Evolutionary conservation across 2,888 invertebrate genomes (phyloP), one percentile per base, ranked within the genome.

Genomic region (Drosophila atripex): DNA sequence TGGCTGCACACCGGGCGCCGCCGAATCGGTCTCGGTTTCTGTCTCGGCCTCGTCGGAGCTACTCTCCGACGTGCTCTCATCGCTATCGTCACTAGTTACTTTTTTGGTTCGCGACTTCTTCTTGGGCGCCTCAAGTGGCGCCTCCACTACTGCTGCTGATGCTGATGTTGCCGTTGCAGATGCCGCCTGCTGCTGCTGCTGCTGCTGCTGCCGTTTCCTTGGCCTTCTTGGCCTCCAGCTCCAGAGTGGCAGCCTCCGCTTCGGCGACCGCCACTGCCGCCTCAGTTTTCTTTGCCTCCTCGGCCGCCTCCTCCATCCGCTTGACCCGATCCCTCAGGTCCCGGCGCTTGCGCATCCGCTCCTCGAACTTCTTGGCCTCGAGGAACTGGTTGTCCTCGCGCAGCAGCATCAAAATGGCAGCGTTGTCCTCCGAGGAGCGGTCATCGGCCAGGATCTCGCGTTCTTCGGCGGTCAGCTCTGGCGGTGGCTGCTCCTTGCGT

Each of bases 291-390:
- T 76, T 73, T 14, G 56, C 76, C 28, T 68, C 88, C 23, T 51
- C 86, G 84, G 95, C 95, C 84, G 96, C 96, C 75, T 96, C 92
- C 47, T 95, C 95, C 30, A 96, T 95, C 90, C 97, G 97, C 90
- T 96, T 97, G 93, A 95, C 93, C 65, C 97, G 92, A 89, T 97
- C 97, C 89, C 96, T 96, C 11, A 97, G 93, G 84, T 95, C 97
- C 87, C 96, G 96, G 38, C 97, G 93, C 80, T 95, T 94, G 9
- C 95, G 95, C 90, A 96, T 96, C 46, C 97, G 93, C 77, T 97
- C 96, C 76, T 93, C 93, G 50, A 92, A 70, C 93, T 90, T 91
- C 61, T 88, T 89, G 90, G 93, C 89, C 92, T 92, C 73, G 80
- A 92, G 39, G 23, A 86, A 90, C 73, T 91, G 91, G 61, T 92